phyloP scores from a whole-genome alignment of 1,140 invertebrate species.

The Heliconius hermathena region DNA sequence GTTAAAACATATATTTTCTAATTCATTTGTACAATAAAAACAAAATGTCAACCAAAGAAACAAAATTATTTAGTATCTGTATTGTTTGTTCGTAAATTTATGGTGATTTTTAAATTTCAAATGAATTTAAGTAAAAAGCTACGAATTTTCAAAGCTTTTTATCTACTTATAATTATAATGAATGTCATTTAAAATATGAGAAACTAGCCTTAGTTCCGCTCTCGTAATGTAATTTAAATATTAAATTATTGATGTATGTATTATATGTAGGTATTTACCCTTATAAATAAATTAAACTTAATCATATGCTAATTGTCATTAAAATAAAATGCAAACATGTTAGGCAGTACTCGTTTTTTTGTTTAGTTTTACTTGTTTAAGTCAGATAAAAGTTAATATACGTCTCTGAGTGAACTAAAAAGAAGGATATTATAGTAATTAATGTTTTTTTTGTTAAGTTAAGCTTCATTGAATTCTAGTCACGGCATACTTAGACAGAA shows the following conservation, averaged over 20 bases:
- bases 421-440: neutral
- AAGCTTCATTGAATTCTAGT: conserved; percentile 19
- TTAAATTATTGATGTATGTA: no score
- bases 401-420: neutral
- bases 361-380: neutral
- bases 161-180: no score
- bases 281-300: no score
- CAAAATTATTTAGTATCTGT: neutral
- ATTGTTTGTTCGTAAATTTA: neutral
- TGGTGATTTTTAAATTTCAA: neutral
- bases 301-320: no score
- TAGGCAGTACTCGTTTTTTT: neutral
- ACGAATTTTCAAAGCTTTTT: no score
- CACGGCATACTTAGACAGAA: conserved; percentile 10
- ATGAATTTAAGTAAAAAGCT: no score
- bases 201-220: no score
- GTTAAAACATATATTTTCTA: neutral
- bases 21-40: neutral
- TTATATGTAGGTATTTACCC: no score
- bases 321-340: no score
- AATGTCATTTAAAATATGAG: no score
- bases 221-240: no score
- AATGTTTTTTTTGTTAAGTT: conserved; percentile 16
- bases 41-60: neutral
- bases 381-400: neutral